Percentiles rank a stretch among this genome's conserved stretches.
phyloP scores from a whole-genome alignment of 2,888 invertebrate genomes.

The Odontothrips loti region DNA sequence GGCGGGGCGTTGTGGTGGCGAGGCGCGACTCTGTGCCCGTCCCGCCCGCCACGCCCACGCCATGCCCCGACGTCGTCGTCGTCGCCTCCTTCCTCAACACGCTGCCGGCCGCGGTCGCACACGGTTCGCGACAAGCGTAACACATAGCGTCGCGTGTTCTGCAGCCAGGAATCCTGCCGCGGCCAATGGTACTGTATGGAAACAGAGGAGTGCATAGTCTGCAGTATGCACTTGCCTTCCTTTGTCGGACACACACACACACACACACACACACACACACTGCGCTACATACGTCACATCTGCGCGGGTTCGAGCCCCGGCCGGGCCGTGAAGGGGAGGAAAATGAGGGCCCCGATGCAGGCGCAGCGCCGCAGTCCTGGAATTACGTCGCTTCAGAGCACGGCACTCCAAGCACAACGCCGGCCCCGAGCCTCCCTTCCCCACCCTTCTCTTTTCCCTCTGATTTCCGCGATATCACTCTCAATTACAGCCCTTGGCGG shows the following conservation, averaged over 20 bases:
- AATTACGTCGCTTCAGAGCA: no score
- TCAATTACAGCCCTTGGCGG: conserved; percentile 20
- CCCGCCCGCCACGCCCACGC: conserved; percentile 29
- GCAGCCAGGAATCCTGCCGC: no score
- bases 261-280: neutral
- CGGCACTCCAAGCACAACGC: no score
- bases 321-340: neutral
- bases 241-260: conserved; percentile 39
- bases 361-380: neutral
- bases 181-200: no score
- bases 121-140: no score
- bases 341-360: neutral
- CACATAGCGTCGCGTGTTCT: no score
- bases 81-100: conserved; percentile 30
- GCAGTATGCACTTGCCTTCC: no score
- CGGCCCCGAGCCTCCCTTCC: conserved; percentile 14
- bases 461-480: conserved; percentile 22
- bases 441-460: conserved; percentile 31
- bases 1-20: no score
- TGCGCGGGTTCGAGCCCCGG: neutral
- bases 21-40: no score
- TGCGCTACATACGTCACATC: neutral
- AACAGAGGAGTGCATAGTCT: no score
- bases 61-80: no score
- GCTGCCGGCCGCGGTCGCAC: conserved; percentile 38